Conservation (phyloP, 1,140 invertebrate genomes). For the Ooceraea biroi region DNA sequence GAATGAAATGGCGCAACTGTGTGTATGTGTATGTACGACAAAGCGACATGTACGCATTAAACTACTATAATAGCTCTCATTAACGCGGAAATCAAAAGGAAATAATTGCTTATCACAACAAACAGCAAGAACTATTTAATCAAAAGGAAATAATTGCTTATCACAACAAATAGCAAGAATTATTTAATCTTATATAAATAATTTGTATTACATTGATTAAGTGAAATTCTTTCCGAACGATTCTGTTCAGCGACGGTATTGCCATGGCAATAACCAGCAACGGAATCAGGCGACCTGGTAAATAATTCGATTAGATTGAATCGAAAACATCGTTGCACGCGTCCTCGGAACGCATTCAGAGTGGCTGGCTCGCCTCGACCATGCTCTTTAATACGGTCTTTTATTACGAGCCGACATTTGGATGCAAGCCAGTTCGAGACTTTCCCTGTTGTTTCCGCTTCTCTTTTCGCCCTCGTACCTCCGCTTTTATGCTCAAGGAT, state of each 20-base stretch:
- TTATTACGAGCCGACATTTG: conserved; percentile 67
- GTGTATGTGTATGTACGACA: background rate
- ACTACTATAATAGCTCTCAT: too few species aligned
- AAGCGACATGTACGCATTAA: background rate
- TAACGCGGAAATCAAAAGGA: background rate
- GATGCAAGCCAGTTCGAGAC: conserved; percentile 64
- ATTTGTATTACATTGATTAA: background rate
- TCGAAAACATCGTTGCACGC: conserved; percentile 8
- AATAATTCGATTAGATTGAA: conserved; percentile 15
- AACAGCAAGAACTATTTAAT: background rate
- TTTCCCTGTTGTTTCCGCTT: background rate
- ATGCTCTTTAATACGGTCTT: conserved; percentile 55
- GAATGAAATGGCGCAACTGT: conserved; percentile 22
- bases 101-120: background rate
- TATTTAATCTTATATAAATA: background rate
- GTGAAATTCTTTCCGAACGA: background rate
- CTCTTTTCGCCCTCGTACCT: background rate
- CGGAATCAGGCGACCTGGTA: background rate
- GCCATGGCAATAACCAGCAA: background rate
- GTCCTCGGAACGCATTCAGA: background rate
- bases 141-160: conserved; percentile 9
- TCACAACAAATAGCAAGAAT: background rate
- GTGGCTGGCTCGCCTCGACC: conserved; percentile 13
- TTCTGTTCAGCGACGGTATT: background rate
- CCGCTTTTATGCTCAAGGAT: conserved; percentile 17